Base-by-base conservation (phyloP, 2,113 vertebrate genomes). In the Gasterosteus aculeatus region DNA sequence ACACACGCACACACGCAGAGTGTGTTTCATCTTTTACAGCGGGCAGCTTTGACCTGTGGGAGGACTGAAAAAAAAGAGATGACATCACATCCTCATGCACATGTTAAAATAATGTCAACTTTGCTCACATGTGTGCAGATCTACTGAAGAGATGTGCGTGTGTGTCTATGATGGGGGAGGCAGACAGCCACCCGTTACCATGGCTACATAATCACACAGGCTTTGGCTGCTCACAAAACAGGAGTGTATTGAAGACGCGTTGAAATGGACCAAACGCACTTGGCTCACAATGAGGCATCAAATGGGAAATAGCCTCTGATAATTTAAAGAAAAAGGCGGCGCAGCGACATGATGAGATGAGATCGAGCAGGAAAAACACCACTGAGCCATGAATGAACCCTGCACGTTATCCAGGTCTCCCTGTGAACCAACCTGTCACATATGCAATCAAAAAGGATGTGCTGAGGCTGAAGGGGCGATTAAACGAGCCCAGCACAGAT, bases 141-240 rank as follows among this genome's bases (percentile, higher is more conserved):
- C 51, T 58, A 29, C 65, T 54, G 42, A 29, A 11, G 41, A 39
- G 56, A 29, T 41, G 75, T 57, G 64, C 56, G 54, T 41, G 38
- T 60, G 76, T 51, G 77, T 68, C n/a, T 49, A 60, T 22, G 78
- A 35, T 54, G 47, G 9, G 9, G 75, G 82, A 90, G 87, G 81
- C 87, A 88, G 88, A 84, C 88, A 85, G 84, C 64, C 86, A 92
- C 91, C 90, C 92, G 93, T 93, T 93, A 90, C 93, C 91, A 93
- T 93, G 93, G 88, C 73, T 91, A 93, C 92, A 88, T 75, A 89
- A 89, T 88, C 85, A 90, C 81, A 82, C 78, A 64, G 83, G 82
- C 77, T 82, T 72, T 66, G 41, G 77, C 67, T 82, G 63, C n/a
- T 38, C 67, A 69, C 56, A 56, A 60, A 87, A 78, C 41, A 54